Evolutionary conservation across 35 echinoderm and acorn worm genomes (phyloP), one percentile per base, ranked within the genome.

Genomic region (Heliocidaris erythrogramma): DNA sequence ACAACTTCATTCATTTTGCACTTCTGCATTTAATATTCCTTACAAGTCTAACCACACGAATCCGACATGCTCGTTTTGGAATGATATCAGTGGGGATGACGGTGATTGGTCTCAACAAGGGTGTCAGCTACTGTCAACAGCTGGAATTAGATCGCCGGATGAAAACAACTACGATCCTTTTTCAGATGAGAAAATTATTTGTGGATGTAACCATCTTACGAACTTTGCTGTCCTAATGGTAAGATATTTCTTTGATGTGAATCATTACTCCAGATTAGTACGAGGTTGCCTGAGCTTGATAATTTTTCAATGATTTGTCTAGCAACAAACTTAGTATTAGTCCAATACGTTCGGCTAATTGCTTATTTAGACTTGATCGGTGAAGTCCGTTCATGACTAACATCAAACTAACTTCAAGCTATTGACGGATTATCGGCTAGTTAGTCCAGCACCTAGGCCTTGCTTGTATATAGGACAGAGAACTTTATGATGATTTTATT

Each of bases 201-300:
- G 87, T 42, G 87, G 31, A 24, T 89, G 87, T 47, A 48, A 47
- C 47, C 87, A 89, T 89, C 87, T 89, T 30, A 89, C 87, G 2
- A 89, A 89, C 87, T 89, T 89, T 89, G 87, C 87, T 30, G 87
- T 89, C 31, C 16, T 89, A 17, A 48, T 89, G 87, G 87, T 89
- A 48, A 89, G 32, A 30, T 30, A 9, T 86, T 5, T 30, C 2
- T 42, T 87, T 60, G 59, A 60, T 13, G 59, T 42, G 35, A 42
- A 42, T 60, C 18, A 2, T 60, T 60, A 14, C 18, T 7, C 18
- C 2, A 14, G 12, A 14, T 12, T 9, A 60, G 59, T 12, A 60
- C 18, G 59, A 12, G 7, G 12, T 60, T 60, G 59, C 59, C 10
- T 60, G 59, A 14, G 2, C 7, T 18, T 12, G 35, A 42, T 42